Conservation (phyloP, 2,888 invertebrate genomes). For the Zeuzera pyrina region DNA sequence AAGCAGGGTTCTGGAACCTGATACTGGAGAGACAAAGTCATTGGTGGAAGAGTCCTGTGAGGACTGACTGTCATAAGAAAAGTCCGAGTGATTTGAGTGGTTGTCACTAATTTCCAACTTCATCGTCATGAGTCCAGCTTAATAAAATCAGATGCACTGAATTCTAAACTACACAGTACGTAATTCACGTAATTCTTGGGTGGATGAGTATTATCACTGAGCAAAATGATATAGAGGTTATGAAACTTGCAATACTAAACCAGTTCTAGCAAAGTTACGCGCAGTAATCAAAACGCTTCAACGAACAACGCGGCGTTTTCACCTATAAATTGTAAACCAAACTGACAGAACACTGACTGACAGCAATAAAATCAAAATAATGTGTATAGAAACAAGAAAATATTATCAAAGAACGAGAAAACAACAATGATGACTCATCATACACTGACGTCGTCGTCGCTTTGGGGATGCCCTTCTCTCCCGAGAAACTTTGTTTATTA, state of each 20-base stretch:
- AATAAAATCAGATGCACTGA: constrained; percentile 24
- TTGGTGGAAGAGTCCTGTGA: constrained; percentile 72
- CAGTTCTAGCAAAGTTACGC: constrained; percentile 23
- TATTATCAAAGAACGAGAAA: constrained; percentile 42
- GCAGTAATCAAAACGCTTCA: constrained; percentile 10
- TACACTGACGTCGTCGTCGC: constrained; percentile 51
- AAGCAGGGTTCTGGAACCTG: constrained; percentile 45
- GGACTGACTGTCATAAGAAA: constrained; percentile 74
- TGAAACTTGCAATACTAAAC: constrained; percentile 10
- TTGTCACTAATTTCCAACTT: constrained; percentile 75
- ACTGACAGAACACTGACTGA: constrained; percentile 52
- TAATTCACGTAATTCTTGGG: constrained; percentile 34
- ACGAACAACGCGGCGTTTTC: constrained; percentile 12
- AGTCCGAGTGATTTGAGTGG: constrained; percentile 74
- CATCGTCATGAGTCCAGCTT: constrained; percentile 61
- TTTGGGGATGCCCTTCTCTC: constrained; percentile 71
- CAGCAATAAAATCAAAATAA: constrained; percentile 42
- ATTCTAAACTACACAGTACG: constrained; percentile 4
- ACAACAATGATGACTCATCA: constrained; percentile 67
- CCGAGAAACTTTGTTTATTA: constrained; percentile 34
- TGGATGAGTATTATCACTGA: constrained; percentile 9
- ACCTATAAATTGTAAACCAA: constrained; percentile 14
- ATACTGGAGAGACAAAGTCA: constrained; percentile 50
- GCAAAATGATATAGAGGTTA: constrained; percentile 22
- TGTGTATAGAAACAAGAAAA: constrained; percentile 26